Evolutionary conservation across 2,888 invertebrate genomes (phyloP).

Genomic region (Falcaria lacertinaria): DNA sequence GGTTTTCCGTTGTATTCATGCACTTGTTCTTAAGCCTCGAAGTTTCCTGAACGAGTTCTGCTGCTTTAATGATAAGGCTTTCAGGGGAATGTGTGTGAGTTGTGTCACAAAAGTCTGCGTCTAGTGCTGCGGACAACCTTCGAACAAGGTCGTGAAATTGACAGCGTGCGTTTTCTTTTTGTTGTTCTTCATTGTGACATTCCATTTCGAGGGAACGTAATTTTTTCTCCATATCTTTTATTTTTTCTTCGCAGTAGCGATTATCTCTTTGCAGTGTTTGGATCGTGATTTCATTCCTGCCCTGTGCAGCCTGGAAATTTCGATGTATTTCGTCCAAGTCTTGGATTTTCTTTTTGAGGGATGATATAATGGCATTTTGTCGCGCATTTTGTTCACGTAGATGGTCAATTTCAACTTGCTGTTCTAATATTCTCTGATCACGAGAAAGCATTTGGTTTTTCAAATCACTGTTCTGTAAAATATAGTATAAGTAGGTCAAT

Average conservation of each 20-base stretch:
- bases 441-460: slow-evolving; percentile 85
- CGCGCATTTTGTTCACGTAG: slow-evolving; percentile 89
- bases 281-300: slow-evolving; percentile 84
- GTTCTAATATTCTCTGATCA: slow-evolving; percentile 85
- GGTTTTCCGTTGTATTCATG: slow-evolving; percentile 78
- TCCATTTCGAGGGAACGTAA: slow-evolving; percentile 85
- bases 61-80: slow-evolving; percentile 86
- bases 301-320: slow-evolving; percentile 80
- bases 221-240: slow-evolving; percentile 87
- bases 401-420: slow-evolving; percentile 89
- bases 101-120: slow-evolving; percentile 84
- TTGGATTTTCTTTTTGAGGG: slow-evolving; percentile 88
- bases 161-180: slow-evolving; percentile 85
- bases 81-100: slow-evolving; percentile 83
- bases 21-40: slow-evolving; percentile 82
- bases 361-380: slow-evolving; percentile 88
- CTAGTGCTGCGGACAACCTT: slow-evolving; percentile 85
- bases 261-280: slow-evolving; percentile 88
- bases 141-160: slow-evolving; percentile 86
- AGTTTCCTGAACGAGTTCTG: slow-evolving; percentile 87
- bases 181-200: slow-evolving; percentile 85
- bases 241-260: slow-evolving; percentile 85
- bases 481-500: background rate
- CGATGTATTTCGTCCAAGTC: slow-evolving; percentile 89
- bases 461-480: slow-evolving; percentile 83